phyloP scores from a whole-genome alignment of 2,113 vertebrate species.

The Daboia siamensis region DNA sequence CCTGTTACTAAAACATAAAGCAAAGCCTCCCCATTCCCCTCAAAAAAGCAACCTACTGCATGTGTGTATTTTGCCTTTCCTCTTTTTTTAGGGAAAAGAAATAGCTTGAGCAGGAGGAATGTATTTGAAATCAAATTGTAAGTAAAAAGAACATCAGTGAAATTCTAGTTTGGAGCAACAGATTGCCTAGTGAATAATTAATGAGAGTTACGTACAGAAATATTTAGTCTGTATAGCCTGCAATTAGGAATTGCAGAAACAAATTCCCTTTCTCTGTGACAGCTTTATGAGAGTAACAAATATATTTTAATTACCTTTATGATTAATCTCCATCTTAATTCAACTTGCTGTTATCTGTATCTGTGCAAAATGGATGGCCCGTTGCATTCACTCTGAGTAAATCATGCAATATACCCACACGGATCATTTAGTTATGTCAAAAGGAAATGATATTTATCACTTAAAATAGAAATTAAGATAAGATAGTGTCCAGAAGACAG shows the following conservation, averaged over 20 bases:
- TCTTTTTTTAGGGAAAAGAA: not conserved
- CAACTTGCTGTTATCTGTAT: constrained; percentile 15
- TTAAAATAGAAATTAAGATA: not conserved
- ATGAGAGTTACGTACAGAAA: constrained; percentile 17
- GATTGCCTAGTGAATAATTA: constrained; percentile 32
- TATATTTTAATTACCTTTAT: constrained; percentile 32
- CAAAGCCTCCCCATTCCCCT: not conserved
- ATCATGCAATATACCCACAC: not conserved
- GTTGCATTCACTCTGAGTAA: not conserved
- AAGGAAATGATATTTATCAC: not conserved
- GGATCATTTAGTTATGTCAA: constrained; percentile 6
- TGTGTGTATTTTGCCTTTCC: not conserved
- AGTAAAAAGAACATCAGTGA: constrained; percentile 16
- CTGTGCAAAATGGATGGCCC: not conserved
- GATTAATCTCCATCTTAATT: constrained; percentile 30
- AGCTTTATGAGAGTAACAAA: constrained; percentile 14
- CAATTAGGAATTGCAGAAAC: constrained; percentile 28
- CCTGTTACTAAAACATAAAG: not conserved
- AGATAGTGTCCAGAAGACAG: not conserved
- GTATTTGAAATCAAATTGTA: not conserved
- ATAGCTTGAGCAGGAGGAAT: not conserved
- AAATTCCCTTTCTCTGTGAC: constrained; percentile 16
- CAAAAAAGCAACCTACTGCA: not conserved
- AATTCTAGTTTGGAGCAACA: constrained; percentile 19
- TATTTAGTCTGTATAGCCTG: constrained; percentile 6